A percentile compares a stretch with the other conserved stretches of the same genome.
phyloP scores from a whole-genome alignment of 2,113 vertebrate genomes.

The Tympanuchus pallidicinctus region DNA sequence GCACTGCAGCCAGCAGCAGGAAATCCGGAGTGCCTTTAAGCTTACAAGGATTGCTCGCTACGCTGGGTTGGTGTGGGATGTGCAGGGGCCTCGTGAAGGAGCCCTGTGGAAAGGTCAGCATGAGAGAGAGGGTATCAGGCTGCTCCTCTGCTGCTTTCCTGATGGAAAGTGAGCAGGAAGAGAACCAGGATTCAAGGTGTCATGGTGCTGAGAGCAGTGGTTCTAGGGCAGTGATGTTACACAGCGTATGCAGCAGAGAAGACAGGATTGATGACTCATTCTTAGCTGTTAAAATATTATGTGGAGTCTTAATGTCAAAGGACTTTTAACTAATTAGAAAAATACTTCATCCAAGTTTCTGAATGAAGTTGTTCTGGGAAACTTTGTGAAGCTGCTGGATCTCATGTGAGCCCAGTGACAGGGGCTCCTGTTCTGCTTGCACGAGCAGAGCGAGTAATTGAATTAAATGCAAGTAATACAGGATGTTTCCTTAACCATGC shows the following conservation, averaged over 20 bases:
- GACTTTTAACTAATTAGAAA: not conserved
- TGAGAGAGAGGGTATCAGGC: not conserved
- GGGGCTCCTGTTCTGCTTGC: not conserved
- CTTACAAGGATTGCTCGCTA: not conserved
- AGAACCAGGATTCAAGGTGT: fast-evolving
- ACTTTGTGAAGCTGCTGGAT: not conserved
- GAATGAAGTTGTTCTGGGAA: not conserved
- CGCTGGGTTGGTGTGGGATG: not conserved
- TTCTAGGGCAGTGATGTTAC: not conserved
- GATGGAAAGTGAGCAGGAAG: not conserved
- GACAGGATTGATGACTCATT: not conserved
- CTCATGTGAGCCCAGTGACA: not conserved
- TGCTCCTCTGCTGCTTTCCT: not conserved
- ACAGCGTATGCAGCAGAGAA: not conserved
- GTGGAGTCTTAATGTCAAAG: not conserved
- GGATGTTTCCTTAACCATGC: constrained; percentile 5
- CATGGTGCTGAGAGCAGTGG: not conserved
- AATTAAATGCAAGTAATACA: constrained; percentile 21
- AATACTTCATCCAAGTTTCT: not conserved
- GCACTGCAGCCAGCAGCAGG: constrained; percentile 48
- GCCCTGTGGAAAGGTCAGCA: not conserved
- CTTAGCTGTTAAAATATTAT: not conserved
- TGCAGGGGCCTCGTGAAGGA: not conserved
- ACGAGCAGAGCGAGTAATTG: not conserved
- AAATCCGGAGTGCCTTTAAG: constrained; percentile 58